Base-by-base conservation (phyloP, 2,888 invertebrate genomes). In the Fissipunctia ypsillon region DNA sequence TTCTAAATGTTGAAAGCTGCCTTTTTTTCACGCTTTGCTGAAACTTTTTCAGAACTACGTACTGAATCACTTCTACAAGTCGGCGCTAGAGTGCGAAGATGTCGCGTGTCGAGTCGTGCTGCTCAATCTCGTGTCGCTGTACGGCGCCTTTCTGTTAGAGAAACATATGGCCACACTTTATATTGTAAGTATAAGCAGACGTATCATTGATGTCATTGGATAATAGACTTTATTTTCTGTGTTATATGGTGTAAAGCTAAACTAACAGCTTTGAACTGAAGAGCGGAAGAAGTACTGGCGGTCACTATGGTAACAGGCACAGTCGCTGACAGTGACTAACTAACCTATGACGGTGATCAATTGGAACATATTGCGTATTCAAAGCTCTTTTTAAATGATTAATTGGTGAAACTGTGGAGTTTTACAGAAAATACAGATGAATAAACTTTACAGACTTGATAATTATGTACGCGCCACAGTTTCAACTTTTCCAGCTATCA, bases 131-230 rank as follows among this genome's bases (percentile, higher is more conserved):
- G 97, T 97, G 45, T 96, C 97, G 0, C 90, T 98, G 57, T 98
- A 97, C 86, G 98, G 97, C 6, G 96, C 97, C 0, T 97, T 97
- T 94, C 91, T 96, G n/a, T 88, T 98, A 64, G 98, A 99, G 91
- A 98, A 97, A 90, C 98, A 98, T 91, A 88, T 98, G 84, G 97
- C 97, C 0, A 97, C 97, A 2, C 93, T 99, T 52, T 99, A 98
- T 88, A 96, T 96, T 86, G 96, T 96, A 79, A 94, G 95, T 94
- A 70, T 31, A 2, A 19, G 9, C 54, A 28, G 9, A 9, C 3
- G 19, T 54, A 3, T 54, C 3, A 28, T 16, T 28, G 1, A 12
- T 41, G 1, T 14, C 14, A 16, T 19, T 67, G 28, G 14, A 57
- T 45, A 48, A 35, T 28, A 19, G 12, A 52, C 38, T 69, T 50